Evolutionary conservation across 2,113 vertebrate genomes (phyloP).

Genomic region (Osmerus eperlanus): DNA sequence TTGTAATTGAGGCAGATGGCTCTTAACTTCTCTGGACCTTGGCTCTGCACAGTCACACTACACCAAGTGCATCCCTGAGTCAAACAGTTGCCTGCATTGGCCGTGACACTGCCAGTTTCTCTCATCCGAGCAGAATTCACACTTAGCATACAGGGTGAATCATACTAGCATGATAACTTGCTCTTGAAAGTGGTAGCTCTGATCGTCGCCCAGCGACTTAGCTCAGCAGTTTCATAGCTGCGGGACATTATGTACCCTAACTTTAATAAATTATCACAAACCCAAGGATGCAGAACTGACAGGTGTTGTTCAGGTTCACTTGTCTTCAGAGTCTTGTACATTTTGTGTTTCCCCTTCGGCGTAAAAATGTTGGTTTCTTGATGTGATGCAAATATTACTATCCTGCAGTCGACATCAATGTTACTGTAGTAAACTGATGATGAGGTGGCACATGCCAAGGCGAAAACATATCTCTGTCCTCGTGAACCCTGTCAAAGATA

Average conservation of each 20-base stretch:
- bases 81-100: constrained; percentile 8
- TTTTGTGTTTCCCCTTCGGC: neutral
- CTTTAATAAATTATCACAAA: neutral
- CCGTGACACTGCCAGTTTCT: neutral
- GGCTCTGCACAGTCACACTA: constrained; percentile 1
- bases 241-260: neutral
- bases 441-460: too few relatives aligned
- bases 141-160: too few relatives aligned
- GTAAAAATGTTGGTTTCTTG: neutral
- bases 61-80: neutral
- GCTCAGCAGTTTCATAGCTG: too few relatives aligned
- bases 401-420: too few relatives aligned
- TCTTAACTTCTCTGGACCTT: constrained; percentile 35
- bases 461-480: too few relatives aligned
- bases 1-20: constrained; percentile 46
- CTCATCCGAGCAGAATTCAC: neutral
- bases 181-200: too few relatives aligned
- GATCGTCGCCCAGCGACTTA: too few relatives aligned
- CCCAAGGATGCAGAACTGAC: neutral
- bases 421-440: too few relatives aligned
- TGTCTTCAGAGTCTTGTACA: neutral
- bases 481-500: too few relatives aligned
- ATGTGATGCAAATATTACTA: neutral
- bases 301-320: neutral
- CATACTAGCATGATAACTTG: too few relatives aligned